Base-by-base conservation (phyloP, 1,140 invertebrate genomes). In the Drosophila sp. region DNA sequence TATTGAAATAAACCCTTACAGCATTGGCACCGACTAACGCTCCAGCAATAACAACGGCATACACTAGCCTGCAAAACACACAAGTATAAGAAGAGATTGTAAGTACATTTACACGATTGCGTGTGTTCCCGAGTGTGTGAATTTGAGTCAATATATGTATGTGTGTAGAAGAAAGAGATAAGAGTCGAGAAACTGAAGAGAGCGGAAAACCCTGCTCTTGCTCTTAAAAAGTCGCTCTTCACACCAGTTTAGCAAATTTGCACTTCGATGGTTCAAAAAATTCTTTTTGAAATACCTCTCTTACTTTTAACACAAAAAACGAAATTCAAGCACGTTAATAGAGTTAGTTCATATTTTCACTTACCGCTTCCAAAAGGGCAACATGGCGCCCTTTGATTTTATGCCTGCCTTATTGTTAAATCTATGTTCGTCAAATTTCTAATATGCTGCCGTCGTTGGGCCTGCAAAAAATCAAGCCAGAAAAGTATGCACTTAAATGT, bases 281-380 rank as follows among this genome's bases (percentile, higher is more conserved):
- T 4, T 4, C 30, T 41, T 3, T 25, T 27, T 40, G 10, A 40
- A 40, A 40, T 40, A 1, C 8, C 3, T 40, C 7, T 3, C 1
- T 40, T 40, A 40, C 3, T 11, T 40, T 3, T 40, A 1, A 40
- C 38, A 40, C 38, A 3, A 10, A 40, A 11, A 41, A 4, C 3
- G 4, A 41, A n/a, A 41, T 11, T 38, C 1, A 38, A 38, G 11
- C 3, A 41, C 40, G 11, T 3, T 10, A 10, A 5, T 35, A 7
- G 11, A 29, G 23, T 47, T 61, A 30, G 30, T 57, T n/a, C 3
- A 17, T 17, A 41, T 17, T 29, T 4, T 47, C 33, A 90, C 81
- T 83, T 81, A 92, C 91, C 91, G 89, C 91, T 92, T 92, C 86
- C 86, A 91, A 60, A 78, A 85, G 90, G 91, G 91, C 86, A 90